phyloP scores from a whole-genome alignment of 2,797 vertebrate species.

The Chloroceryle amazona region DNA sequence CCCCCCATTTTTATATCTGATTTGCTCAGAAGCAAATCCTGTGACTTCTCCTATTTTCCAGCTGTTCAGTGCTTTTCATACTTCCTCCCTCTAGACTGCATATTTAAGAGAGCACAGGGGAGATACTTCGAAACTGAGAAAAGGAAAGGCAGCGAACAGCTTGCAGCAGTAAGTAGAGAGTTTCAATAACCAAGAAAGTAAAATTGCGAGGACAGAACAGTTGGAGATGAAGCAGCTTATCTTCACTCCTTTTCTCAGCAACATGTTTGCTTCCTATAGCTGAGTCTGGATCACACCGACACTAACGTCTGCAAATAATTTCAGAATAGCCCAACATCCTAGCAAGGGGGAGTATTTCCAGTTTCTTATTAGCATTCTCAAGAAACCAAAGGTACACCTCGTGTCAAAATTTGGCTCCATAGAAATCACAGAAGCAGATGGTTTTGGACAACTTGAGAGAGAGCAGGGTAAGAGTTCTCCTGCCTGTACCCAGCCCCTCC shows the following conservation, averaged over 20 bases:
- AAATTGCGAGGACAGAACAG: not conserved
- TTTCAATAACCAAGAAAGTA: not conserved
- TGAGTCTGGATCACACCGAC: not conserved
- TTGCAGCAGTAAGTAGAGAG: not conserved
- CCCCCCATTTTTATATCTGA: not conserved
- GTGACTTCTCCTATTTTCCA: not conserved
- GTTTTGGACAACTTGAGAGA: not conserved
- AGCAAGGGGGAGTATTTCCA: not conserved
- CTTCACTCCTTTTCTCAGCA: not conserved
- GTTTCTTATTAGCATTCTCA: not conserved
- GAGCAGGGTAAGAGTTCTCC: not conserved
- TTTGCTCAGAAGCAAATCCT: not conserved
- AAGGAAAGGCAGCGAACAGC: not conserved
- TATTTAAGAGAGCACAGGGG: not conserved
- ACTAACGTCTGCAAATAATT: not conserved
- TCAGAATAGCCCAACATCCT: not conserved
- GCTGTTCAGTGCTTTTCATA: not conserved
- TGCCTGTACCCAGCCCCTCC: not conserved
- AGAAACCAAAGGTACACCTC: not conserved
- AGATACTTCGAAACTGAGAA: not conserved
- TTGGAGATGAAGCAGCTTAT: not conserved
- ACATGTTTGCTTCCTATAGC: not conserved
- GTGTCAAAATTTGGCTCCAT: not conserved
- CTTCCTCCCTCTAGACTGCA: not conserved
- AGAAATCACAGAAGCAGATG: not conserved